These are phyloP conservation scores for Amphipoea oculea DNA, from an alignment of 2,888 invertebrate genomes.

Conservation along the genomic window DNA sequence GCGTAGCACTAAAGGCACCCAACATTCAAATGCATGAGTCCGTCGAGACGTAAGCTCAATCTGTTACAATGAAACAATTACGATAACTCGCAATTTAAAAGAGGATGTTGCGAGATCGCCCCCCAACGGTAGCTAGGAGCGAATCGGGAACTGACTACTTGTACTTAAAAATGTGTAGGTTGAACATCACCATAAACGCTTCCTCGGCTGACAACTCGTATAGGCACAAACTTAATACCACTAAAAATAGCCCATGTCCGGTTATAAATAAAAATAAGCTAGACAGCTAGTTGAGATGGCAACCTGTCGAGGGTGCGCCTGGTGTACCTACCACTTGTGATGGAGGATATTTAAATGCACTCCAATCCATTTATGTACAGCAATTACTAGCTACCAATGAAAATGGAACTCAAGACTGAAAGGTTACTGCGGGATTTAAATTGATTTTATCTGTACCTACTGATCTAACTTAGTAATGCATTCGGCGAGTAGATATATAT, in stretches of 20 bases:
- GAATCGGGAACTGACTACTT: constrained; percentile 81
- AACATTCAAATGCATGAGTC: constrained; percentile 76
- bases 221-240: neutral
- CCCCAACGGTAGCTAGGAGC: constrained; percentile 79
- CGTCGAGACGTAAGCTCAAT: constrained; percentile 81
- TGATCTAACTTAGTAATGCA: neutral
- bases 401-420: neutral
- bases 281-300: neutral
- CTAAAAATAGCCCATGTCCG: neutral
- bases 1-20: constrained; percentile 73
- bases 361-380: neutral
- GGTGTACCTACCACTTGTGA: neutral
- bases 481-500: neutral
- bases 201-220: constrained; percentile 26
- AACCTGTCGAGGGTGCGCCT: neutral
- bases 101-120: constrained; percentile 90
- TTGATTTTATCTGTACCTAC: neutral
- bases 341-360: neutral
- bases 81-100: constrained; percentile 90
- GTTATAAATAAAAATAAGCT: constrained; percentile 3
- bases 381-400: neutral
- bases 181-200: constrained; percentile 49
- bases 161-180: constrained; percentile 57
- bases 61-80: constrained; percentile 90
- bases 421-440: neutral